A percentile compares a stretch with the other conserved stretches of the same genome.
phyloP scores from a whole-genome alignment of 2,113 vertebrate genomes.

The Psephotus haematonotus region DNA sequence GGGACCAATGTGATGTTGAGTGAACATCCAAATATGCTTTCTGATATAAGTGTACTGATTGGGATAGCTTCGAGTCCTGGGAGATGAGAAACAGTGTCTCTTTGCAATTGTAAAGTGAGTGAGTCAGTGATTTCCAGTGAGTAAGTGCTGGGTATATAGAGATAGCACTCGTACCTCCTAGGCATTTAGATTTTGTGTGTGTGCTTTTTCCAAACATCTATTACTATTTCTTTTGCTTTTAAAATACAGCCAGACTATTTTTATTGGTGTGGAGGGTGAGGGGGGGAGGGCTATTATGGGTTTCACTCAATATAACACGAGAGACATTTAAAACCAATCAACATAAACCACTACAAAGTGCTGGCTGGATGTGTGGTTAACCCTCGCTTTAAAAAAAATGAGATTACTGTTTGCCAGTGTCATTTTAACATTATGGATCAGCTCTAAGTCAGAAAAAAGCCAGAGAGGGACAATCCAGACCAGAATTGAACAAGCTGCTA shows the following conservation, averaged over 20 bases:
- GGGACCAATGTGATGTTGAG: not conserved
- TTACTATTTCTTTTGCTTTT: not conserved
- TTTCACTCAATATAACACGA: not conserved
- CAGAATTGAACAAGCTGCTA: not conserved
- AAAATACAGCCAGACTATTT: not conserved
- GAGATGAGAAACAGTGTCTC: not conserved
- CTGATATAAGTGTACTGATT: not conserved
- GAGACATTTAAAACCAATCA: not conserved
- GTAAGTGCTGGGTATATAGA: rapidly evolving
- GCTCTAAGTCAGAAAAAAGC: not conserved
- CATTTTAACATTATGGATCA: not conserved
- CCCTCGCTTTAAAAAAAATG: not conserved
- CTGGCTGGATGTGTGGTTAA: not conserved
- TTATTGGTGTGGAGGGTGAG: not conserved
- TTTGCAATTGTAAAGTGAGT: not conserved
- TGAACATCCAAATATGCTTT: not conserved
- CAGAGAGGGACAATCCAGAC: not conserved
- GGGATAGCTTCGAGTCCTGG: not conserved
- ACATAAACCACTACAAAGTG: not conserved
- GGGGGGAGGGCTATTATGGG: rapidly evolving
- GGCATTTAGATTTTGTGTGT: not conserved
- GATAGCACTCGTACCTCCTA: not conserved
- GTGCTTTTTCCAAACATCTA: not conserved
- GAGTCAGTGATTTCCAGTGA: not conserved
- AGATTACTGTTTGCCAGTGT: not conserved